A percentile compares a stretch with the other conserved stretches of the same genome.
phyloP scores from a whole-genome alignment of 2,113 vertebrate genomes.

The Propithecus coquereli region DNA sequence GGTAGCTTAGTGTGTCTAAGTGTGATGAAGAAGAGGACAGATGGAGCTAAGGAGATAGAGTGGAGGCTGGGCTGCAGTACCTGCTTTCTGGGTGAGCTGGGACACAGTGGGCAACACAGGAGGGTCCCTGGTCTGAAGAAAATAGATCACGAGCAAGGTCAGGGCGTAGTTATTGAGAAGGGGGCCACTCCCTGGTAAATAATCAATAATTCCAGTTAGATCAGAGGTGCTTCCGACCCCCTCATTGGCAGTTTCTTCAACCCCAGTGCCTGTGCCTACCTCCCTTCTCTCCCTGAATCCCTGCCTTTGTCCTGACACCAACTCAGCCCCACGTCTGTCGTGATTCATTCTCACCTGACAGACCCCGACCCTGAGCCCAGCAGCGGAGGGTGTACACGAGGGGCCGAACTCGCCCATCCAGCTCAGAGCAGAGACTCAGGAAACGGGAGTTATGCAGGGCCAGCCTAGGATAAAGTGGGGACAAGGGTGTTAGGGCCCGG shows the following conservation, averaged over 20 bases:
- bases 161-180: conserved; percentile 94
- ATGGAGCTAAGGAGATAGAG: rapidly evolving
- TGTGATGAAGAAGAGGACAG: neutral
- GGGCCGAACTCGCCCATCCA: conserved; percentile 88
- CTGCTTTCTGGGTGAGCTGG: conserved; percentile 85
- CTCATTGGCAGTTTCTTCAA: neutral
- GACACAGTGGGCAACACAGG: conserved; percentile 86
- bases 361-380: conserved; percentile 90
- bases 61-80: conserved; percentile 68
- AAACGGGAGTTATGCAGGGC: conserved; percentile 93
- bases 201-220: conserved; percentile 12
- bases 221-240: neutral
- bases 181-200: conserved; percentile 84
- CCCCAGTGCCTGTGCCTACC: neutral
- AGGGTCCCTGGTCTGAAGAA: conserved; percentile 91
- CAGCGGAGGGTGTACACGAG: conserved; percentile 88
- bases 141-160: conserved; percentile 91
- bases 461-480: conserved; percentile 79
- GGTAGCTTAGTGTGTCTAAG: neutral
- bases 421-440: conserved; percentile 88
- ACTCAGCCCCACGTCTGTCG: neutral
- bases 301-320: neutral
- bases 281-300: neutral
- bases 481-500: rapidly evolving
- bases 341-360: conserved; percentile 85